Evolutionary conservation across 2,888 invertebrate species (phyloP), one percentile per base, ranked within the genome.

Genomic region (Phania funesta): DNA sequence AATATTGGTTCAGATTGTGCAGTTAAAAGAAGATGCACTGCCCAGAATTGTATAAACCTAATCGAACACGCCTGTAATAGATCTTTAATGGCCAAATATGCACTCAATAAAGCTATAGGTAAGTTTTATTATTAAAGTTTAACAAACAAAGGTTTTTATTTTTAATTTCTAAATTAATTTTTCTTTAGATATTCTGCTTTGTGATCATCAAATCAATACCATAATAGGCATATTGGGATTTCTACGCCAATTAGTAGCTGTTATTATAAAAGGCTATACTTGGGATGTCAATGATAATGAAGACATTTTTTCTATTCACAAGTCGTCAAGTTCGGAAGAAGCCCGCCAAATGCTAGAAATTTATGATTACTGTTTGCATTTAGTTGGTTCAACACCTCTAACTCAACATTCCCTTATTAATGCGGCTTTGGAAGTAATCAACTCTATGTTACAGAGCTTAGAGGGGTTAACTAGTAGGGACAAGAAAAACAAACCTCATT

Each of bases 371-470:
- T 96, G 95, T 90, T 90, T 96, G 65, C 92, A 94, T 87, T 95
- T 95, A 90, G 92, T 94, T 74, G 92, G 93, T 54, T 94, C 94
- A 90, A 92, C 94, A 75, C 92, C 92, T 26, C 94, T 94, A 86
- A 91, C 92, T 7, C 96, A 98, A 90, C 98, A 98, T 90, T 97
- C 97, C 90, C 94, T 97, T 76, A 94, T 97, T 85, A 97, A 97
- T 88, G 94, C 96, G 1, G 94, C 97, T 18, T 92, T 98, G 88
- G 98, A 99, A 90, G 91, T 91, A 85, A 88, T 91, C 84, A 90
- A 90, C 87, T 88, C 90, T 79, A 89, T 91, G 84, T 86, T 91
- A 29, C 88, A 87, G 84, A 86, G 89, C 11, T 83, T 90, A 62
- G 87, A 89, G 29, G 86, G 85, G 6, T 77, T 84, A 60, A 84